phyloP scores from a whole-genome alignment of 2,113 vertebrate genomes.

The Fregetta grallaria region DNA sequence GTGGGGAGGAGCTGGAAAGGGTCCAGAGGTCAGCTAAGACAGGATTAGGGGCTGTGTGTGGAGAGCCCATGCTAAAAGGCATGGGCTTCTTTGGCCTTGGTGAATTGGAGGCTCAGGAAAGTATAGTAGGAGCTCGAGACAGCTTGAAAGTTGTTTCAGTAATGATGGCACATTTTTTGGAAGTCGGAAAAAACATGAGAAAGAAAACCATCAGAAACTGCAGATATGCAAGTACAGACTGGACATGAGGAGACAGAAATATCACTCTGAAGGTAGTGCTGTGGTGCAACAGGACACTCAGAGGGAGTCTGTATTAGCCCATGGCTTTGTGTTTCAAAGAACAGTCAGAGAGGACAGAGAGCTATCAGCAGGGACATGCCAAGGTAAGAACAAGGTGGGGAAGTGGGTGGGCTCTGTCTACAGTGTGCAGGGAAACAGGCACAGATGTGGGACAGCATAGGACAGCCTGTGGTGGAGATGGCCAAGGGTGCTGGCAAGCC shows the following conservation, averaged over 20 bases:
- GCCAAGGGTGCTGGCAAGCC: neutral
- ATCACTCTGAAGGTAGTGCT: neutral
- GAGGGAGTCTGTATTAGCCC: neutral
- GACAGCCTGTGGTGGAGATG: neutral
- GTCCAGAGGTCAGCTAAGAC: no score
- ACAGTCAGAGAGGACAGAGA: neutral
- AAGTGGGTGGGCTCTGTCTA: neutral
- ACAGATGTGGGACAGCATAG: no score
- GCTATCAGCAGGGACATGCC: neutral
- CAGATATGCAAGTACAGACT: neutral
- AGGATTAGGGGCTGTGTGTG: no score
- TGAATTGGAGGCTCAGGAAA: no score
- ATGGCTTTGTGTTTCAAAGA: neutral
- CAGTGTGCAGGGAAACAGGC: neutral
- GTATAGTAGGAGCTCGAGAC: no score
- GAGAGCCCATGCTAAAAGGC: no score
- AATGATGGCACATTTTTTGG: no score
- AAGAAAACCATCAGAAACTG: neutral
- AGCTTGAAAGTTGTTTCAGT: no score
- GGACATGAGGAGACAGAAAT: neutral
- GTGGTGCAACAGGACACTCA: neutral
- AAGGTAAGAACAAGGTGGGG: neutral
- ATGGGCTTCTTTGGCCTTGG: no score
- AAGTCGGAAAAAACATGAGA: no score
- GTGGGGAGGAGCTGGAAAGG: no score